phyloP scores from a whole-genome alignment of 1,140 invertebrate genomes.

The Hylyphantes graminicola region DNA sequence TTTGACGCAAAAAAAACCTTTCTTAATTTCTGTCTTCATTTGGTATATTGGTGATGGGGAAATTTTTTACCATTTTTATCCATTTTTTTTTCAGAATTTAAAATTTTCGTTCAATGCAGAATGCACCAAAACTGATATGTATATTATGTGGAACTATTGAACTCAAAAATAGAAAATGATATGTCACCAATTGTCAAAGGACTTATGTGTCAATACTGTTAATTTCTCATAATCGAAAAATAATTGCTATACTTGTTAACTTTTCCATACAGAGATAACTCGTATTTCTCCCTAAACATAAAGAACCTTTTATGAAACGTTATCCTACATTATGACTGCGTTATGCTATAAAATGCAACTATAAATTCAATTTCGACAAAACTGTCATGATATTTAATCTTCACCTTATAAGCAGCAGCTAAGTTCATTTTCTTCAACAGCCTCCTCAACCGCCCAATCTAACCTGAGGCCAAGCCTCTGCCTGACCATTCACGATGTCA shows the following conservation, averaged over 20 bases:
- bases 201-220: background rate
- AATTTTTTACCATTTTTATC: background rate
- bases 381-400: background rate
- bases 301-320: background rate
- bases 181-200: background rate
- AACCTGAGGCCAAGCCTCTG: slow-evolving; percentile 29
- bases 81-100: too few species aligned
- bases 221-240: background rate
- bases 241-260: background rate
- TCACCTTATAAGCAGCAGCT: background rate
- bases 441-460: background rate
- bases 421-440: background rate
- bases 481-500: background rate
- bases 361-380: background rate
- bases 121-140: too few species aligned
- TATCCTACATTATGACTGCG: background rate
- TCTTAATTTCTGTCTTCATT: too few species aligned
- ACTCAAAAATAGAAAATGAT: background rate
- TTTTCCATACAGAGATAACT: background rate
- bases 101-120: too few species aligned
- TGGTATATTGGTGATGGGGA: background rate
- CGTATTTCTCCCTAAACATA: background rate
- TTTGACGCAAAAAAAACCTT: too few species aligned
- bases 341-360: too few species aligned
- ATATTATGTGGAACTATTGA: too few species aligned